These are phyloP conservation scores for Gymnothorax reevesii DNA, from an alignment of 2,797 vertebrate genomes.

Conservation along the genomic window DNA sequence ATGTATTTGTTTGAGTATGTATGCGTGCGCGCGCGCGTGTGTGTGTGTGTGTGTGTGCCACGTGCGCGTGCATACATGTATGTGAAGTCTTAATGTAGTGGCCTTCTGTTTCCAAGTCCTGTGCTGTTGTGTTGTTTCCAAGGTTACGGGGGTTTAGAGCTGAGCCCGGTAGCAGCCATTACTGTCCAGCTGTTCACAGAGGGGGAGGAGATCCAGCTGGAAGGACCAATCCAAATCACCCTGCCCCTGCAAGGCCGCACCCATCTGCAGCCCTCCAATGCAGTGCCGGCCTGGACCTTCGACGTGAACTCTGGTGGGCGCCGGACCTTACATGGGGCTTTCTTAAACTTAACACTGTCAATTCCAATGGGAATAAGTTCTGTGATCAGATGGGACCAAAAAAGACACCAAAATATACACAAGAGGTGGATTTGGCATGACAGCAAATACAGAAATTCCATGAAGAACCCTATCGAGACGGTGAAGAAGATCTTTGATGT, in stretches of 20 bases:
- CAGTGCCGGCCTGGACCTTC: slow-evolving; percentile 84
- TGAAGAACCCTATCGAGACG: too few relatives aligned
- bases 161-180: slow-evolving; percentile 80
- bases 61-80: neutral
- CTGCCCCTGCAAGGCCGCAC: slow-evolving; percentile 72
- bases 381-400: too few relatives aligned
- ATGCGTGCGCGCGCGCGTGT: neutral
- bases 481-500: too few relatives aligned
- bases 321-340: neutral
- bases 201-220: slow-evolving; percentile 73
- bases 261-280: slow-evolving; percentile 64
- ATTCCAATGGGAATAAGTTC: neutral
- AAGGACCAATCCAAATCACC: slow-evolving; percentile 78
- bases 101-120: neutral
- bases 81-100: too few relatives aligned
- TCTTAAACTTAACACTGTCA: neutral
- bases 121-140: neutral
- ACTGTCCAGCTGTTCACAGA: slow-evolving; percentile 76
- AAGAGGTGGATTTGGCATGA: too few relatives aligned
- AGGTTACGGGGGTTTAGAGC: slow-evolving; percentile 79
- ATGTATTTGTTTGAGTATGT: neutral
- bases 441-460: too few relatives aligned
- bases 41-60: neutral
- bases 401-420: too few relatives aligned
- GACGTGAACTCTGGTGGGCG: slow-evolving; percentile 81